Percentiles rank a stretch among this genome's conserved stretches.
Conservation (phyloP, 2,888 invertebrate species). For the Taphrorychus bicolor region DNA sequence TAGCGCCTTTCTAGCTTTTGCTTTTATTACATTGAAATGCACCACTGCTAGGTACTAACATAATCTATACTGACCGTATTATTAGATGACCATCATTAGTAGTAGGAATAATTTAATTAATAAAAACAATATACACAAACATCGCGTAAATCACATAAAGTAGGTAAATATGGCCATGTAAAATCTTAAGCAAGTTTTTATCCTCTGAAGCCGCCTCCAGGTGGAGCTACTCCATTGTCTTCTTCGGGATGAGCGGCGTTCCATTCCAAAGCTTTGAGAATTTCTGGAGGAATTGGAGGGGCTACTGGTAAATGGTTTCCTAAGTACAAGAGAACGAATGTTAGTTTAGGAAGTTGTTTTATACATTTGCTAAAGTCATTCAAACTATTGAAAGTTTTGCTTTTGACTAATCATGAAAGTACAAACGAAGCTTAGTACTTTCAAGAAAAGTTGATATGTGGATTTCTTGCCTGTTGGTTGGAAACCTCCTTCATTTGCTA, state of each 20-base stretch:
- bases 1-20: too few species aligned
- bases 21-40: background rate
- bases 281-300: slow-evolving; percentile 74
- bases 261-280: slow-evolving; percentile 70
- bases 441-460: too few species aligned
- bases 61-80: background rate
- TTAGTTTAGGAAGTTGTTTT: background rate
- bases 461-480: slow-evolving; percentile 68
- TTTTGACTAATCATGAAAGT: too few species aligned
- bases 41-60: background rate
- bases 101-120: background rate
- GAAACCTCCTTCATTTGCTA: slow-evolving; percentile 75
- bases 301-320: slow-evolving; percentile 66
- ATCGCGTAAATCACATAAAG: background rate
- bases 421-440: too few species aligned
- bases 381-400: too few species aligned
- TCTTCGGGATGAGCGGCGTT: slow-evolving; percentile 71
- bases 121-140: background rate
- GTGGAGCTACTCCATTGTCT: slow-evolving; percentile 38
- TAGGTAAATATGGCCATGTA: background rate
- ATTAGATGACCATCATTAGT: background rate
- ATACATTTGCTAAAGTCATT: too few species aligned
- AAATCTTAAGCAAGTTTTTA: background rate
- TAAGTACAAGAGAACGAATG: background rate
- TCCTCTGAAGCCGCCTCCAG: slow-evolving; percentile 32